Evolutionary conservation across 2,113 vertebrate genomes (phyloP), one percentile per base, ranked within the genome.

Genomic region (Chloropsis cyanopogon): DNA sequence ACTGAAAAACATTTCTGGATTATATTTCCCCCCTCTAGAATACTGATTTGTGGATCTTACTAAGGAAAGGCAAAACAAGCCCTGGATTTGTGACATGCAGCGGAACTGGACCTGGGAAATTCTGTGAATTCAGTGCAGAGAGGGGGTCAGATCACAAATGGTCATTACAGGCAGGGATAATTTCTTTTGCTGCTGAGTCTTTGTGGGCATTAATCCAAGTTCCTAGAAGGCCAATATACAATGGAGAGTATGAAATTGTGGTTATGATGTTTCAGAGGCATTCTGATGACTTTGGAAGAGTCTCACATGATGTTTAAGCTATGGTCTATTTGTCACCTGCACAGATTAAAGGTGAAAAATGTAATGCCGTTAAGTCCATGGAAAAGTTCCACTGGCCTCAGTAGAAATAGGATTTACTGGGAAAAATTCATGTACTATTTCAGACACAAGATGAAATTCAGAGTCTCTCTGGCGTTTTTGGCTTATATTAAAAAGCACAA

Each of bases 391-490:
- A 53, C 64, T 53, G 28, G 23, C 16, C 56, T 88, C 72, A 80
- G 63, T 66, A 39, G 63, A 83, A 90, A 86, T 7, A 86, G 54
- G 28, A 94, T 94, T 90, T 82, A 42, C 29, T 21, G 21, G 39
- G 52, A 46, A 91, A 81, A 69, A 73, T 7, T 37, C 14, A 46
- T n/a, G 3, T 6, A 16, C 8, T 56, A 16, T 47, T 95, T 83
- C 60, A 82, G 50, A 77, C 20, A 73, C 17, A 73, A 70, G n/a
- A 65, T 31, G 22, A 81, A 93, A 91, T 83, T 80, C 59, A 49
- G 33, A 50, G 24, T 44, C 12, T 79, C 28, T 28, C 20, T 46
- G 8, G 28, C 1, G 2, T 73, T 77, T 77, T 19, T 53, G 14
- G 19, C 26, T 72, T 69, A 5, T 26, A 39, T 57, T 61, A 42